Conservation (phyloP, 2,113 vertebrate species). For the Hippocampus comes region DNA sequence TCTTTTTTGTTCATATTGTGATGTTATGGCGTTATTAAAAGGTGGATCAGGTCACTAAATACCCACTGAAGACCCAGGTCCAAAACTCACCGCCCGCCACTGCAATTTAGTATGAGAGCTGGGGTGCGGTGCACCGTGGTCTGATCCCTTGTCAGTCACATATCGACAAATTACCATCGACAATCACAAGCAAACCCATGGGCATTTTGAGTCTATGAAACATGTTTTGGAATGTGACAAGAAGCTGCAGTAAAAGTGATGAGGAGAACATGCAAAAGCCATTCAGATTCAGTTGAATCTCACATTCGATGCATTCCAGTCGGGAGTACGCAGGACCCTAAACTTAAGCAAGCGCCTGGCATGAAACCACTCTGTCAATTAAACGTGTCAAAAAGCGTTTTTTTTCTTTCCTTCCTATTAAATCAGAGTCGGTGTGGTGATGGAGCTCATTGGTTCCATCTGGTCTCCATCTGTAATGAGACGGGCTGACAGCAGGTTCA, state of each 20-base stretch:
- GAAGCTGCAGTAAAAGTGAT: background rate
- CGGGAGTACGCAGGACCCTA: constrained; percentile 32
- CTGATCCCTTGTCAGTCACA: background rate
- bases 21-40: no score
- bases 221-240: background rate
- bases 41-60: no score
- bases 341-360: constrained; percentile 29
- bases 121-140: background rate
- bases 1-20: no score
- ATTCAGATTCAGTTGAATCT: background rate
- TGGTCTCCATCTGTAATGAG: constrained; percentile 51
- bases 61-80: no score
- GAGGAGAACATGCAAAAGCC: background rate
- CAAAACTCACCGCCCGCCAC: no score
- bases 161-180: background rate
- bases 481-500: constrained; percentile 1
- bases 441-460: constrained; percentile 43
- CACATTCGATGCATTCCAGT: constrained; percentile 34
- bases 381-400: constrained; percentile 32
- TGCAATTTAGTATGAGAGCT: background rate
- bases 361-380: constrained; percentile 52
- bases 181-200: no score
- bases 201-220: background rate
- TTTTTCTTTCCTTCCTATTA: constrained; percentile 8
- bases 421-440: constrained; percentile 27